Conservation (phyloP, 2,888 invertebrate species). For the Eupithecia subfuscata region DNA sequence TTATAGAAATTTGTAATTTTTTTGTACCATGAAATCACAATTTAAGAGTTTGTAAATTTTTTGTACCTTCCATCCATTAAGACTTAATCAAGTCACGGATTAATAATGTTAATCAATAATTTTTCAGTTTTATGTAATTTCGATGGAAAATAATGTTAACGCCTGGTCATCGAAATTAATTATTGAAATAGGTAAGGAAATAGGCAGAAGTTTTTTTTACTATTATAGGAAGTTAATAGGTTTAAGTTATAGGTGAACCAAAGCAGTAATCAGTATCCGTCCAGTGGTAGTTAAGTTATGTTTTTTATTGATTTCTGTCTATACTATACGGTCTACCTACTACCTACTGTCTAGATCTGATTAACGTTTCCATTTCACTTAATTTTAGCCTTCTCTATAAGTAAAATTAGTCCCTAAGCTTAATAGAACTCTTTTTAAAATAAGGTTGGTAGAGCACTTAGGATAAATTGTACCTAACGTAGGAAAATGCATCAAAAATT, state of each 20-base stretch:
- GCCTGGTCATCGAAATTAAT: conserved; percentile 23
- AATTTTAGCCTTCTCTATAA: conserved; percentile 34
- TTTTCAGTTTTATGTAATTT: background rate
- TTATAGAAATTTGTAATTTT: background rate
- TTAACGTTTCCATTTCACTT: conserved; percentile 51
- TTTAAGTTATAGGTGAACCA: conserved; percentile 68
- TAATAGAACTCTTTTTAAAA: background rate
- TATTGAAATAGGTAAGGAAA: conserved; percentile 13
- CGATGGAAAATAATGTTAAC: conserved; percentile 5
- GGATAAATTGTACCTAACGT: background rate
- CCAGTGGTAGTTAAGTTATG: conserved; percentile 78
- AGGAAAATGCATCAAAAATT: background rate
- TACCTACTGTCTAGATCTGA: conserved; percentile 55
- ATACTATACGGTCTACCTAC: conserved; percentile 39
- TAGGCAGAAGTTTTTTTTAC: conserved; percentile 38
- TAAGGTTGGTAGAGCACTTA: conserved; percentile 10
- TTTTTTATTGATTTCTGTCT: conserved; percentile 44
- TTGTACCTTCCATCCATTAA: background rate
- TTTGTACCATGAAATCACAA: background rate
- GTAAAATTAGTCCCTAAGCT: conserved; percentile 1
- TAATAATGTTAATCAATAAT: background rate
- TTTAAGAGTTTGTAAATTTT: background rate
- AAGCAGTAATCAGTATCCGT: conserved; percentile 84
- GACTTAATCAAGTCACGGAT: background rate
- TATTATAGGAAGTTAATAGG: conserved; percentile 33